A percentile compares a stretch with the other conserved stretches of the same genome.
Conservation (phyloP, 2,888 invertebrate genomes). For the Chrysolina americana region DNA sequence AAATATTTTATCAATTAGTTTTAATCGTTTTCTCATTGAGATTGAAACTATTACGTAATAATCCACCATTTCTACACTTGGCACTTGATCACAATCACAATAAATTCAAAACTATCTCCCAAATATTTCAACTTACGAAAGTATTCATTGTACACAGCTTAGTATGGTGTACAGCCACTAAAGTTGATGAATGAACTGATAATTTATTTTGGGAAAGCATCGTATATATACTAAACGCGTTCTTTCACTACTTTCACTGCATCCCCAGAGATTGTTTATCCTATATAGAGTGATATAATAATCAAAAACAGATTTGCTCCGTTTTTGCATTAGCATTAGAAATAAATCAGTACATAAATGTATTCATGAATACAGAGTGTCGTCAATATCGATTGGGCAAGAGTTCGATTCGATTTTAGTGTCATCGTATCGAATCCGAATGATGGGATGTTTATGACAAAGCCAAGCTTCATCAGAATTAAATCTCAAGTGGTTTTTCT, state of each 20-base stretch:
- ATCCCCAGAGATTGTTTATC: slow-evolving; percentile 55
- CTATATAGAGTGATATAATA: slow-evolving; percentile 46
- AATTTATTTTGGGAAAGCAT: slow-evolving; percentile 53
- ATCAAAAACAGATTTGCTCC: slow-evolving; percentile 40
- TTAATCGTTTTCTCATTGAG: too few species aligned
- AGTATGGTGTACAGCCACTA: slow-evolving; percentile 54
- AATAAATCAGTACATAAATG: not conserved
- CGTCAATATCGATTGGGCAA: not conserved
- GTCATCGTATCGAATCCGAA: too few species aligned
- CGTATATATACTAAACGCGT: slow-evolving; percentile 58
- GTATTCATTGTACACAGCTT: slow-evolving; percentile 65
- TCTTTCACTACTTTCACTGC: slow-evolving; percentile 62
- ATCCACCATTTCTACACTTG: not conserved
- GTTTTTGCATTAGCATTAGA: slow-evolving; percentile 6
- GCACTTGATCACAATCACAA: slow-evolving; percentile 21
- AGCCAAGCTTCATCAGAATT: too few species aligned
- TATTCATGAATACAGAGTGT: not conserved
- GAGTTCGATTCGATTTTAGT: not conserved
- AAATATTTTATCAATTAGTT: too few species aligned
- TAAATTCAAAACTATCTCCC: slow-evolving; percentile 33
- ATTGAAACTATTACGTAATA: not conserved
- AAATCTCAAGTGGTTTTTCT: too few species aligned
- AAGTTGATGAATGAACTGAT: slow-evolving; percentile 60
- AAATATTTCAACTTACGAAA: slow-evolving; percentile 62
- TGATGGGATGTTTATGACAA: too few species aligned